These are phyloP conservation scores for Aythya baeri DNA, from an alignment of 2,113 vertebrate species.

Conservation along the genomic window DNA sequence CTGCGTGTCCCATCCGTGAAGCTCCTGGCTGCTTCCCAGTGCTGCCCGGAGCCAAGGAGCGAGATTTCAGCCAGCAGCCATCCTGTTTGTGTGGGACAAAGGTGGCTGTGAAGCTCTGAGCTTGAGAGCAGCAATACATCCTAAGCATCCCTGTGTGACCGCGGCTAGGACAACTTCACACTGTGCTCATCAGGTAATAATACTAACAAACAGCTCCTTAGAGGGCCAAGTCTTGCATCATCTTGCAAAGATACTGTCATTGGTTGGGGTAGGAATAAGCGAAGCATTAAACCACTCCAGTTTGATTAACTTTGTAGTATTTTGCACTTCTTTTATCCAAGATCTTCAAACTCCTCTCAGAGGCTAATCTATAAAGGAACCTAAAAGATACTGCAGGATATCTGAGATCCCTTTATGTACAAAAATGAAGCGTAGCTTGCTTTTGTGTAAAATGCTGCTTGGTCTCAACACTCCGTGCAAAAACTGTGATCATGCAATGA, in stretches of 20 bases:
- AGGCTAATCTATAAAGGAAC: not conserved
- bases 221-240: not conserved
- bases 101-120: not conserved
- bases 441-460: not conserved
- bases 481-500: not conserved
- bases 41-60: rapidly evolving
- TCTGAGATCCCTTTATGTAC: not conserved
- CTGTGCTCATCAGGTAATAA: not conserved
- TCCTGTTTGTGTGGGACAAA: not conserved
- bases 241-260: not conserved
- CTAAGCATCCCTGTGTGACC: not conserved
- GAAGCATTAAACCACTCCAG: not conserved
- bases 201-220: not conserved
- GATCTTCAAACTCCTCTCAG: not conserved
- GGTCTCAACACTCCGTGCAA: not conserved
- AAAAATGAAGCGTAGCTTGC: not conserved
- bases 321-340: not conserved
- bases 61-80: not conserved
- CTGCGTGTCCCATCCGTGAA: not conserved
- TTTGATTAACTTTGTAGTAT: not conserved
- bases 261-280: not conserved
- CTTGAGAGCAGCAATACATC: not conserved
- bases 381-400: not conserved
- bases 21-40: not conserved
- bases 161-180: not conserved